Percentiles rank a stretch among this genome's conserved stretches.
These are phyloP conservation scores for Lasioglossum zephyrum DNA, from an alignment of 2,888 invertebrate genomes.

Conservation along the genomic window DNA sequence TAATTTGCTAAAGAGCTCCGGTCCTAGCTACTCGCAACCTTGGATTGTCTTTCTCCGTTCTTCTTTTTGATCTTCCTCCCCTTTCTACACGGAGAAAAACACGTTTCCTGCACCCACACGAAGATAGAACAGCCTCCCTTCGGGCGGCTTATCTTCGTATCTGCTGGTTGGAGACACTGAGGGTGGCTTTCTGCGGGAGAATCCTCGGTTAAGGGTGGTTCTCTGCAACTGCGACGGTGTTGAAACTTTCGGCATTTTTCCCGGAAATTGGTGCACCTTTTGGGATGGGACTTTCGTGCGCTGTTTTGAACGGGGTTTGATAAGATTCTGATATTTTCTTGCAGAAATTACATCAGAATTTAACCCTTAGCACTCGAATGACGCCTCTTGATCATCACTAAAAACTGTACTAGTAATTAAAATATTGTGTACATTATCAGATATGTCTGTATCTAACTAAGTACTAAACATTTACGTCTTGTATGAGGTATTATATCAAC, in stretches of 20 bases:
- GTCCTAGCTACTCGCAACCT: constrained; percentile 56
- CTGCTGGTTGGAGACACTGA: constrained; percentile 14
- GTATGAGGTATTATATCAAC: too few species aligned
- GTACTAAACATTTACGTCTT: too few species aligned
- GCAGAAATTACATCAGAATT: background rate
- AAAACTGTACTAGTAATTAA: too few species aligned
- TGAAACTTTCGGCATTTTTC: background rate
- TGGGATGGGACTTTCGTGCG: background rate
- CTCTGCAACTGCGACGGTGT: background rate
- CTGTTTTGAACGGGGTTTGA: background rate
- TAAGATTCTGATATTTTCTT: background rate
- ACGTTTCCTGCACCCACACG: background rate
- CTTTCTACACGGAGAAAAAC: constrained; percentile 37
- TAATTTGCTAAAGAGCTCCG: constrained; percentile 70
- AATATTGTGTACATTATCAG: too few species aligned
- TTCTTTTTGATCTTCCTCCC: background rate
- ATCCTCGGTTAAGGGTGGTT: constrained; percentile 56
- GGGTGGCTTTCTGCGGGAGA: background rate
- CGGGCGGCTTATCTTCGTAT: constrained; percentile 33
- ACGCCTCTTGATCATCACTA: too few species aligned
- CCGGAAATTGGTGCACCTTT: background rate
- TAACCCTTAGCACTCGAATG: too few species aligned
- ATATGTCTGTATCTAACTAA: too few species aligned
- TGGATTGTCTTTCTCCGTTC: constrained; percentile 30
- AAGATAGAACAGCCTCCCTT: background rate